A percentile compares a stretch with the other conserved stretches of the same genome.
Evolutionary conservation across 2,797 vertebrate genomes (phyloP).

Genomic region (Miichthys miiuy): DNA sequence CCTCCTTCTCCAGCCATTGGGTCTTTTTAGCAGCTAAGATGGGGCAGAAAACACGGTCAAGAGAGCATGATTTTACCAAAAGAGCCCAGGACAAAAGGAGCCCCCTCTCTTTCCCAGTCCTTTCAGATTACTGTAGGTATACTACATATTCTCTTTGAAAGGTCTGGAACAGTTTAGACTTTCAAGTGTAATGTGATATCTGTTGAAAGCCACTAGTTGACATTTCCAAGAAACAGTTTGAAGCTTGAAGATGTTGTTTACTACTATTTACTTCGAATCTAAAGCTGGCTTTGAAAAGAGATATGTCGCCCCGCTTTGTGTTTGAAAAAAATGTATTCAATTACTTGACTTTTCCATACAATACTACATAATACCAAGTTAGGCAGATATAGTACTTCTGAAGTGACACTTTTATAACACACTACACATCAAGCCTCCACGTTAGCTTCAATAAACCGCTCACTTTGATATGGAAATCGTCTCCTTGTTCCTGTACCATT

Average conservation of each 20-base stretch:
- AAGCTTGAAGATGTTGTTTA: constrained; percentile 21
- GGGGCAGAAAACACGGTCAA: constrained; percentile 32
- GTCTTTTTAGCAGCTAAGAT: constrained; percentile 91
- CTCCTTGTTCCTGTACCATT: constrained; percentile 49
- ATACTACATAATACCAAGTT: constrained; percentile 30
- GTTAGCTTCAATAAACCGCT: constrained; percentile 56
- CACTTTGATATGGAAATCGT: constrained; percentile 72
- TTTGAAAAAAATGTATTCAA: constrained; percentile 48
- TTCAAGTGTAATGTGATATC: background rate
- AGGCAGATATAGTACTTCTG: constrained; percentile 42
- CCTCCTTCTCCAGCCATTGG: constrained; percentile 98
- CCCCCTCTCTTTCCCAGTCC: background rate
- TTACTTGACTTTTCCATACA: constrained; percentile 41
- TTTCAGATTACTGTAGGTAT: background rate
- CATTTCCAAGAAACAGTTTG: constrained; percentile 6
- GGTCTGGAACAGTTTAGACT: background rate
- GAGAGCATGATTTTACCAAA: background rate
- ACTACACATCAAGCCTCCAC: constrained; percentile 46
- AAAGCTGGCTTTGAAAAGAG: constrained; percentile 4
- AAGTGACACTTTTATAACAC: constrained; percentile 58
- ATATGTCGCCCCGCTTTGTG: constrained; percentile 23
- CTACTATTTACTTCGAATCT: constrained; percentile 33
- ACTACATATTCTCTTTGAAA: background rate
- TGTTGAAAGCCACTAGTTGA: constrained; percentile 9
- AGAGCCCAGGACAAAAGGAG: background rate